These are phyloP conservation scores for Clunio marinus DNA, from an alignment of 2,888 invertebrate species.

Conservation along the genomic window DNA sequence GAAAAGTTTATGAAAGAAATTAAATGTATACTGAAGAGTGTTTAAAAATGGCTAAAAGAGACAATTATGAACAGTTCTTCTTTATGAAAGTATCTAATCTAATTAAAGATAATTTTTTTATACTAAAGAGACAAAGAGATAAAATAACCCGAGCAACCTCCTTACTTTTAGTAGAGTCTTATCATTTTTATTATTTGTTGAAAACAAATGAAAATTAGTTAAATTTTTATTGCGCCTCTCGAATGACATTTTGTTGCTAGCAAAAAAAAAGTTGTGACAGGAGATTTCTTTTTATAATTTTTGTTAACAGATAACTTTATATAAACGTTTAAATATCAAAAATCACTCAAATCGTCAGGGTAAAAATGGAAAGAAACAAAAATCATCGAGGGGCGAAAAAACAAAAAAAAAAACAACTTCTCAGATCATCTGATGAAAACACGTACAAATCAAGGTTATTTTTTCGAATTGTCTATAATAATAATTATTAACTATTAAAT, in stretches of 20 bases:
- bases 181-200: background rate
- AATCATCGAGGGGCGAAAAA: background rate
- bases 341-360: too few relatives aligned
- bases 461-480: conserved; percentile 34
- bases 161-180: background rate
- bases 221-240: background rate
- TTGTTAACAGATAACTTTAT: too few relatives aligned
- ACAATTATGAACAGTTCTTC: too few relatives aligned
- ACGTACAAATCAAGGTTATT: conserved; percentile 58
- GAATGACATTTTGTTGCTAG: background rate
- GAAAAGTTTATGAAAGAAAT: background rate
- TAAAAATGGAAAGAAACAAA: background rate
- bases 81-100: too few relatives aligned
- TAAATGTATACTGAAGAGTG: background rate
- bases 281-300: too few relatives aligned
- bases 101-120: background rate
- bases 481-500: conserved; percentile 21
- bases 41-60: too few relatives aligned
- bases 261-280: too few relatives aligned
- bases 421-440: conserved; percentile 68
- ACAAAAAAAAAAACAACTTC: conserved; percentile 48
- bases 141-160: background rate
- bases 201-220: background rate
- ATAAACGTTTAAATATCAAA: too few relatives aligned
- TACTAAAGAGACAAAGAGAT: conserved; percentile 1